Evolutionary conservation across 1,140 invertebrate genomes (phyloP).

Genomic region (Luehdorfia chinensis): DNA sequence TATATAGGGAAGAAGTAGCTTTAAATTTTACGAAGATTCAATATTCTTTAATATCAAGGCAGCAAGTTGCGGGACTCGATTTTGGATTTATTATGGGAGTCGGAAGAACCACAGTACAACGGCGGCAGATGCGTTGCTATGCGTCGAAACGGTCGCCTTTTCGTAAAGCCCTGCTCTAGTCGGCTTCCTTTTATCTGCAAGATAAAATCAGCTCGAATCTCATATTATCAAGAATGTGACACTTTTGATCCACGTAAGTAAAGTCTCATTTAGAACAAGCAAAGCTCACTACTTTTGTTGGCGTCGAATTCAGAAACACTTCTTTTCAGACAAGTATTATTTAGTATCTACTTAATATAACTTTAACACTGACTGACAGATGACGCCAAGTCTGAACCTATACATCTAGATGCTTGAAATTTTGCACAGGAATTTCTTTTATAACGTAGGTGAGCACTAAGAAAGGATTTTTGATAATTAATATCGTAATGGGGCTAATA

Average conservation of each 20-base stretch:
- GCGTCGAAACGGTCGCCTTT: slow-evolving; percentile 7
- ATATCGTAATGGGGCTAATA: no score
- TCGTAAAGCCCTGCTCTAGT: slow-evolving; percentile 1
- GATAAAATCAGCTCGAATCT: slow-evolving; percentile 27
- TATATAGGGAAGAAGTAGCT: no score
- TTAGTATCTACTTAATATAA: not conserved
- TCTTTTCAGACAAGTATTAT: no score
- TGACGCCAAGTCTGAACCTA: no score
- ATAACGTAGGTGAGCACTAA: no score
- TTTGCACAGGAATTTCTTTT: no score
- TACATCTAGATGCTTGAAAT: no score
- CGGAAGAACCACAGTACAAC: not conserved
- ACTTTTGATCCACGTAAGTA: slow-evolving; percentile 41
- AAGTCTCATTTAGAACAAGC: not conserved
- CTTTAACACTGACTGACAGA: no score
- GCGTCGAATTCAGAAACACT: not conserved
- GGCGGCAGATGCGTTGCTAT: slow-evolving; percentile 12
- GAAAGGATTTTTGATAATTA: no score
- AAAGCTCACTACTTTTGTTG: not conserved
- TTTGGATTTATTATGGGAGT: slow-evolving; percentile 12
- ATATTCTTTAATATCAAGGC: not conserved
- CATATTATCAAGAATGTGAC: slow-evolving; percentile 36
- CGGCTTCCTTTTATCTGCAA: slow-evolving; percentile 45
- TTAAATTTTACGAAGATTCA: not conserved
- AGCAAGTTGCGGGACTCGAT: slow-evolving; percentile 13